Conservation (phyloP, 35 echinoderm and acorn worm genomes). For the Apostichopus japonicus region DNA sequence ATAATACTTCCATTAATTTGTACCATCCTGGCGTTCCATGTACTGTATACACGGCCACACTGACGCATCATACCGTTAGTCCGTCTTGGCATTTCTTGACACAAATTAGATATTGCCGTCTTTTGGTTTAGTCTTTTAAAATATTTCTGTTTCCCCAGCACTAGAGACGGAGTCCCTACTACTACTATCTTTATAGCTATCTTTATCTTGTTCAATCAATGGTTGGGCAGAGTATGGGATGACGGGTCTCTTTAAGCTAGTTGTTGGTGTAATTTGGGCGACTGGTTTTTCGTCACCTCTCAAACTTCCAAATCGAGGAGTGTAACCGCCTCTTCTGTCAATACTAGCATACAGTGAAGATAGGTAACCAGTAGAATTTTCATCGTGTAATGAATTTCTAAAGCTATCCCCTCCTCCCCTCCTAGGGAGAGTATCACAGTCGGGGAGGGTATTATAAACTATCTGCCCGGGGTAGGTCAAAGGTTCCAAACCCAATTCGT, state of each 20-base stretch:
- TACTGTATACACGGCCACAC: no score
- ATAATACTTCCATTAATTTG: no score
- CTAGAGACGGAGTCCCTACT: constrained; percentile 30
- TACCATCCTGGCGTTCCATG: no score
- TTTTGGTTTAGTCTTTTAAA: not conserved
- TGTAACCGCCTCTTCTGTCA: constrained; percentile 60
- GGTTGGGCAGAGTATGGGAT: constrained; percentile 38
- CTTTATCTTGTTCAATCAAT: constrained; percentile 27
- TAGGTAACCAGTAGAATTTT: constrained; percentile 79
- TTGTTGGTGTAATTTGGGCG: constrained; percentile 72
- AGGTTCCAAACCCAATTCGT: constrained; percentile 56
- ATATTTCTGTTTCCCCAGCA: constrained; percentile 30
- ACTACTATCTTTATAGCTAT: constrained; percentile 50
- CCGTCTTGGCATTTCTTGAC: no score
- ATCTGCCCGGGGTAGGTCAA: constrained; percentile 66
- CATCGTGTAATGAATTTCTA: constrained; percentile 38
- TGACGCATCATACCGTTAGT: no score
- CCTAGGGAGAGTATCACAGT: not conserved
- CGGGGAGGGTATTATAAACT: constrained; percentile 63
- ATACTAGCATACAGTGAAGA: constrained; percentile 81
- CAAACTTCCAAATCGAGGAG: constrained; percentile 22
- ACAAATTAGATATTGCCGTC: no score
- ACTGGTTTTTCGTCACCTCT: constrained; percentile 66
- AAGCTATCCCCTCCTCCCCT: not conserved
- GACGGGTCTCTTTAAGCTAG: constrained; percentile 1